A percentile compares a stretch with the other conserved stretches of the same genome.
phyloP scores from a whole-genome alignment of 2,888 invertebrate species.

The Strigamia maritima region DNA sequence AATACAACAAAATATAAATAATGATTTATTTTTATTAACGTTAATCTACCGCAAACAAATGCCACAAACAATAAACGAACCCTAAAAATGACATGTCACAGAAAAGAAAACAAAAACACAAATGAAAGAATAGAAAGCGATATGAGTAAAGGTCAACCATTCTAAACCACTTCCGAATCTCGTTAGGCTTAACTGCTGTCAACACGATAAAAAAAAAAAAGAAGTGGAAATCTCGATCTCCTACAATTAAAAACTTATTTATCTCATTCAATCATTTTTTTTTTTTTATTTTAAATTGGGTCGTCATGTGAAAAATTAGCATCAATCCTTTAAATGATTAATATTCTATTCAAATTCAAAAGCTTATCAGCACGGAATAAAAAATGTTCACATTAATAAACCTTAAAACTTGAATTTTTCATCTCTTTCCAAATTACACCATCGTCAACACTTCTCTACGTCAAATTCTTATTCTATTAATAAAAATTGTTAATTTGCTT shows the following conservation, averaged over 20 bases:
- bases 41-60: not conserved
- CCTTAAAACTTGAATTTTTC: not conserved
- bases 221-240: not conserved
- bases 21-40: too few species aligned
- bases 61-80: not conserved
- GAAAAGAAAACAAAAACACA: not conserved
- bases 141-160: not conserved
- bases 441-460: not conserved
- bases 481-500: too few species aligned
- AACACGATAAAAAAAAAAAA: not conserved
- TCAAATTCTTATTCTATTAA: not conserved
- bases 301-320: not conserved
- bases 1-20: too few species aligned
- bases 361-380: not conserved
- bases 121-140: not conserved
- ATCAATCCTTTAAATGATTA: not conserved
- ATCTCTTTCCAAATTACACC: not conserved
- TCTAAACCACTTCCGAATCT: slow-evolving; percentile 15
- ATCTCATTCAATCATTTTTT: not conserved
- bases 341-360: not conserved
- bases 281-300: not conserved
- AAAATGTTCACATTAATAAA: not conserved
- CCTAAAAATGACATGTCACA: not conserved
- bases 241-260: not conserved
- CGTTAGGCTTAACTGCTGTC: not conserved